Percentiles rank a stretch among this genome's conserved stretches.
Conservation (phyloP, 1,140 invertebrate genomes). For the Brachionus koreanus region DNA sequence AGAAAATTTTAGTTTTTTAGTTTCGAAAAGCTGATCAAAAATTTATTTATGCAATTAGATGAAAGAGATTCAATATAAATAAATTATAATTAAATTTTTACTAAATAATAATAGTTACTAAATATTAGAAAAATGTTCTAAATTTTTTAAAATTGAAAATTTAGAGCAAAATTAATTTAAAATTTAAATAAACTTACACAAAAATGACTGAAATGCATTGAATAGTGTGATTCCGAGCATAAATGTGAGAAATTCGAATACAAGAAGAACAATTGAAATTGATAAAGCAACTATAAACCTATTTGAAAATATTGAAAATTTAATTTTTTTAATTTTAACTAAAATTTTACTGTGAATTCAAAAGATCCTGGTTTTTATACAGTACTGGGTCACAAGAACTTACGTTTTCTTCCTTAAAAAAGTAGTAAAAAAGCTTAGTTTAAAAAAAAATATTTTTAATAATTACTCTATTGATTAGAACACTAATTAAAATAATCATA, state of each 20-base stretch:
- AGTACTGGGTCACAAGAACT: slow-evolving; percentile 18
- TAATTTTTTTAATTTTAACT: background rate
- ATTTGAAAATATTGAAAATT: background rate
- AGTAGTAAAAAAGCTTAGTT: background rate
- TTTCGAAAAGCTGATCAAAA: background rate
- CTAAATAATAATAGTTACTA: too few relatives aligned
- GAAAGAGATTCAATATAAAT: background rate
- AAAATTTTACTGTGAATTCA: background rate
- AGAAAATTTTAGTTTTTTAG: background rate
- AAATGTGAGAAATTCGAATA: background rate
- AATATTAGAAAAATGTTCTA: too few relatives aligned
- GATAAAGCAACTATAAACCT: slow-evolving; percentile 10
- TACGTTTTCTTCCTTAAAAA: slow-evolving; percentile 11
- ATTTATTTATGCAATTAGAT: background rate
- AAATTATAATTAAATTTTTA: too few relatives aligned
- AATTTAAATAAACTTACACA: background rate
- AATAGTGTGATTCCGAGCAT: background rate
- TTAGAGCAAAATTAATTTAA: background rate
- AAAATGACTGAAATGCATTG: background rate
- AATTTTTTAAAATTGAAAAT: background rate
- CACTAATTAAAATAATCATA: background rate
- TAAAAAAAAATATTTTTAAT: background rate
- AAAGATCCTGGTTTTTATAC: background rate
- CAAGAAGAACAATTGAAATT: slow-evolving; percentile 1
- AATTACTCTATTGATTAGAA: background rate